A percentile compares a stretch with the other conserved stretches of the same genome.
These are phyloP conservation scores for Dicentrarchus labrax DNA, from an alignment of 2,113 vertebrate genomes.

Conservation along the genomic window DNA sequence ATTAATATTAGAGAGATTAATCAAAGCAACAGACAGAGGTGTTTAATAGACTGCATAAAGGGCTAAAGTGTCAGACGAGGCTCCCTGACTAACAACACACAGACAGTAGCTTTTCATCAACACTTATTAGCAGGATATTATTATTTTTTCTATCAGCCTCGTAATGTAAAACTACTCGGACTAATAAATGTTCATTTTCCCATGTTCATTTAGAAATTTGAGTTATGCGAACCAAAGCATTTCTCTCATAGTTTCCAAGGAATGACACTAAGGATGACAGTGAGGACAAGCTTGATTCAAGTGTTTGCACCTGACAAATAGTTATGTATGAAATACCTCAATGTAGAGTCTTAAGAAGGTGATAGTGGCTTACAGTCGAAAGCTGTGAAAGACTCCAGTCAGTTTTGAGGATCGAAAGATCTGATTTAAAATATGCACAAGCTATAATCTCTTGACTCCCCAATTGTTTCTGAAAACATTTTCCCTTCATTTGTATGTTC, in stretches of 20 bases:
- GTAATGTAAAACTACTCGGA: slow-evolving; percentile 17
- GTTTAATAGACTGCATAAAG: slow-evolving; percentile 52
- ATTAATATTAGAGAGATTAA: slow-evolving; percentile 53
- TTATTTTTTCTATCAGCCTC: slow-evolving; percentile 1
- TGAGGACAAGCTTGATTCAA: not conserved
- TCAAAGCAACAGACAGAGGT: slow-evolving; percentile 49
- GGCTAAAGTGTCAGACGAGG: slow-evolving; percentile 39
- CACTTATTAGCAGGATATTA: slow-evolving; percentile 44
- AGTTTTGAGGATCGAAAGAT: not conserved
- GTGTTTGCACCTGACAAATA: not conserved
- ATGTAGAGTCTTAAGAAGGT: not conserved
- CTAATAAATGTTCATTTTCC: slow-evolving; percentile 28
- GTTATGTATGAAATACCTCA: not conserved
- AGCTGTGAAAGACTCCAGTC: not conserved
- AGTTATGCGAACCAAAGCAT: not conserved
- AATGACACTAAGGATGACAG: not conserved
- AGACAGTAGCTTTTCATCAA: slow-evolving; percentile 56
- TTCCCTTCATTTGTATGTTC: not conserved
- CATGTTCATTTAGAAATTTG: not conserved
- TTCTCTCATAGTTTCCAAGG: not conserved
- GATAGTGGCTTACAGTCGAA: not conserved
- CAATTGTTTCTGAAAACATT: not conserved
- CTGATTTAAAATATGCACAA: not conserved
- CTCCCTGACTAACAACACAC: slow-evolving; percentile 35
- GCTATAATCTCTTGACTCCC: not conserved